These are phyloP conservation scores for Porites australiensis DNA, from an alignment of 64 coral and sea anemone species.

Conservation along the genomic window DNA sequence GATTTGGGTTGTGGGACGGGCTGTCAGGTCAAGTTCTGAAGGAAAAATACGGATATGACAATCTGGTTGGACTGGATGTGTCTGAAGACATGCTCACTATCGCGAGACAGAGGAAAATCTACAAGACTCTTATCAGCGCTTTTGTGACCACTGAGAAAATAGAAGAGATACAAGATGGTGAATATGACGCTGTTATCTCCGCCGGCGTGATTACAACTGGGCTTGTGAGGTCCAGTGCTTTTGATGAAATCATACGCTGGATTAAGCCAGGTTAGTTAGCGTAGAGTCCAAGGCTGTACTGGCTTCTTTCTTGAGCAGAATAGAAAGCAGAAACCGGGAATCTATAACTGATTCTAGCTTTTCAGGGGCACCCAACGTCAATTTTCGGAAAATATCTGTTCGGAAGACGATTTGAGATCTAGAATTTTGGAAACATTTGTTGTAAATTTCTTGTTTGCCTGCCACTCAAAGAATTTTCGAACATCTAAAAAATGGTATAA, in stretches of 20 bases:
- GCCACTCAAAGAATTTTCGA: too few species aligned
- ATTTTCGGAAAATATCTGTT: too few species aligned
- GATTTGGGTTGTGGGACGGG: constrained; percentile 46
- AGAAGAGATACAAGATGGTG: constrained; percentile 3
- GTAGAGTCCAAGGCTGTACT: neutral
- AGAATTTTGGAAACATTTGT: too few species aligned
- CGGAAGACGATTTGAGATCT: too few species aligned
- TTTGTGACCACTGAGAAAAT: constrained; percentile 11
- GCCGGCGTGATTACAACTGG: constrained; percentile 28
- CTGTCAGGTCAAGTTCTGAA: constrained; percentile 17
- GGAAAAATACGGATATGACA: constrained; percentile 19
- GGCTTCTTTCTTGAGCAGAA: neutral
- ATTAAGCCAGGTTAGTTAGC: constrained; percentile 42
- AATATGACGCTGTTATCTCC: constrained; percentile 32
- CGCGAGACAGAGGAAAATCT: constrained; percentile 13
- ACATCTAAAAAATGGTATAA: too few species aligned
- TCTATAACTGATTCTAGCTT: too few species aligned
- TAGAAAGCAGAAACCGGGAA: too few species aligned
- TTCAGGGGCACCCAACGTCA: too few species aligned
- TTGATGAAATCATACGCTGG: constrained; percentile 59
- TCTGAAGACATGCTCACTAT: constrained; percentile 48
- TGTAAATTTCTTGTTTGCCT: too few species aligned
- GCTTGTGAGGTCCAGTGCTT: neutral
- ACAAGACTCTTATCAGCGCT: constrained; percentile 43
- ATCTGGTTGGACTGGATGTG: constrained; percentile 42